Evolutionary conservation across 2,888 invertebrate species (phyloP).

Genomic region (Acrobasis consociella): DNA sequence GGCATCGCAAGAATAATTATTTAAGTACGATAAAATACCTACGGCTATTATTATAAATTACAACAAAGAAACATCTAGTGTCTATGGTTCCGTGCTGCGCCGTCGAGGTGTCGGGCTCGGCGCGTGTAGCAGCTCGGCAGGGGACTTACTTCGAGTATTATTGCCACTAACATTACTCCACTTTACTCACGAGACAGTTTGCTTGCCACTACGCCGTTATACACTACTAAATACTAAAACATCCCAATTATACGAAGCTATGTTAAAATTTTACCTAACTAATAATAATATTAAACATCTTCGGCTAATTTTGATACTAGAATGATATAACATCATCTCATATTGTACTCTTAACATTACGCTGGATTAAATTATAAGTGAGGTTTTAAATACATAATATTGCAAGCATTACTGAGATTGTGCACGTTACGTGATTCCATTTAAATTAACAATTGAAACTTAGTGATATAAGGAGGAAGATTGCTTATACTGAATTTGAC

Average conservation of each 20-base stretch:
- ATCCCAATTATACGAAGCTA: constrained; percentile 83
- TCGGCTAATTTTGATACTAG: constrained; percentile 84
- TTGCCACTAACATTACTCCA: constrained; percentile 73
- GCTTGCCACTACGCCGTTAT: constrained; percentile 73
- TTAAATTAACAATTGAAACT: constrained; percentile 62
- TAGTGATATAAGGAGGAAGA: constrained; percentile 60
- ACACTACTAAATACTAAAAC: constrained; percentile 81
- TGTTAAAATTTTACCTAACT: constrained; percentile 82
- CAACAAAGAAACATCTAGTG: constrained; percentile 79
- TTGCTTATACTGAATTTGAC: constrained; percentile 68
- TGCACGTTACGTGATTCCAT: constrained; percentile 74
- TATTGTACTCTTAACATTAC: constrained; percentile 84
- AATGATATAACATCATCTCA: constrained; percentile 82
- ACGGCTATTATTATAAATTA: constrained; percentile 82
- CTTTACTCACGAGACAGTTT: constrained; percentile 69
- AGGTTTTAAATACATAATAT: constrained; percentile 78
- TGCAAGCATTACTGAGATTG: constrained; percentile 83
- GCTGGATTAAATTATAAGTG: constrained; percentile 76
- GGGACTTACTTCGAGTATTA: constrained; percentile 77
- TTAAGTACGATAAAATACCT: constrained; percentile 83
- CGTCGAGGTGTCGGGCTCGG: constrained; percentile 39
- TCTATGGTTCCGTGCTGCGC: constrained; percentile 61
- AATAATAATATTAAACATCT: constrained; percentile 81
- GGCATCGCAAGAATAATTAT: constrained; percentile 84
- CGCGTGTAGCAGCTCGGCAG: constrained; percentile 61